A percentile compares a stretch with the other conserved stretches of the same genome.
Conservation (phyloP, 2,797 vertebrate species). For the Falco biarmicus region DNA sequence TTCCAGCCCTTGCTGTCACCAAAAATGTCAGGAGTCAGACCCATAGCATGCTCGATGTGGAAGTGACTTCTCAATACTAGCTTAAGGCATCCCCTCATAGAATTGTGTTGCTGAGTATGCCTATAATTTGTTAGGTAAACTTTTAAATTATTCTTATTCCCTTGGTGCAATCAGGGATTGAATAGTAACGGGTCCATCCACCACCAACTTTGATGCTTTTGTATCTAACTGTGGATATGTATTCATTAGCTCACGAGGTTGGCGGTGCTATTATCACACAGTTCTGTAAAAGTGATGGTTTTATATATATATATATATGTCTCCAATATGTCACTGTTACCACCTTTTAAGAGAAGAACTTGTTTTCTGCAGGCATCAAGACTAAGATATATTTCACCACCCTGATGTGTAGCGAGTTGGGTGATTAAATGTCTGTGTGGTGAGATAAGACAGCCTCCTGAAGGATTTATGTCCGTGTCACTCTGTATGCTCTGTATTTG, state of each 20-base stretch:
- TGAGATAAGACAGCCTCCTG: constrained; percentile 38
- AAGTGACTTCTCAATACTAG: not conserved
- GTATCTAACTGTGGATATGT: not conserved
- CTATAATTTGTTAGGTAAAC: not conserved
- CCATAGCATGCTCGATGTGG: not conserved
- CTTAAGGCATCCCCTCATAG: not conserved
- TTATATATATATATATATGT: not conserved
- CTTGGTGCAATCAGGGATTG: not conserved
- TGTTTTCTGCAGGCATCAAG: constrained; percentile 14
- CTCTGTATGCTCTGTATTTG: not conserved
- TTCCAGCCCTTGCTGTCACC: not conserved
- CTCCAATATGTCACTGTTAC: not conserved
- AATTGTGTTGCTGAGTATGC: not conserved
- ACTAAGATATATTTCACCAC: constrained; percentile 15
- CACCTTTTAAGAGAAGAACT: not conserved
- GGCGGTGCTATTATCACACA: not conserved
- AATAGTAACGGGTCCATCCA: not conserved
- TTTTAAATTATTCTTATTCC: not conserved
- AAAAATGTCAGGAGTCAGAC: constrained; percentile 12
- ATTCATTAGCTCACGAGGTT: not conserved
- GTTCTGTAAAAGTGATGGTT: not conserved
- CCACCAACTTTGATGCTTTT: not conserved
- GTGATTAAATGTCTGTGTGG: constrained; percentile 52
- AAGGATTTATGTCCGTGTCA: constrained; percentile 6
- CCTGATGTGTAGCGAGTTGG: not conserved